Conservation (phyloP, 2,113 vertebrate genomes). For the Neofelis nebulosa region DNA sequence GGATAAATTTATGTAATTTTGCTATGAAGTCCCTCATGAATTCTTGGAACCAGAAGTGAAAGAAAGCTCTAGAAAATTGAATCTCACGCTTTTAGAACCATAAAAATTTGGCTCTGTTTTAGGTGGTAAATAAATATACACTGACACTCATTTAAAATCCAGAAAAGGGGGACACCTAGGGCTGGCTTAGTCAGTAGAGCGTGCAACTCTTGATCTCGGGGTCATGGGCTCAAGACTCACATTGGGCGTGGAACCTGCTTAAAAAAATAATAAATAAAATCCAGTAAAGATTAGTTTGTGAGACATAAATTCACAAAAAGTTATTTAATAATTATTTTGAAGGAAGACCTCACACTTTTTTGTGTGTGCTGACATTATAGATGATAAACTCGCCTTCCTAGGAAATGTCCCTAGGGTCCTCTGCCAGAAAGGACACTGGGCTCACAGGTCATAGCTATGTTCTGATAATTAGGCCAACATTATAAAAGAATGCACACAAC, state of each 20-base stretch:
- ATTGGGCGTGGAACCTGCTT: background rate
- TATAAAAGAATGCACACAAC: background rate
- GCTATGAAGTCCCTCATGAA: background rate
- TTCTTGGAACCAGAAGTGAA: background rate
- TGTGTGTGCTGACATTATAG: background rate
- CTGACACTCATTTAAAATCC: background rate
- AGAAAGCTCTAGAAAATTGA: slow-evolving; percentile 29
- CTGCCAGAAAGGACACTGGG: background rate
- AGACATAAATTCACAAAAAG: background rate
- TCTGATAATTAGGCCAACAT: background rate
- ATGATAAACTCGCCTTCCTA: background rate
- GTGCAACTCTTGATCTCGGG: background rate
- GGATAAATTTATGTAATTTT: background rate
- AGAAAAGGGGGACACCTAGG: background rate
- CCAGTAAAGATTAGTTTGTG: background rate
- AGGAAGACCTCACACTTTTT: background rate
- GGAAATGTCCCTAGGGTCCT: background rate
- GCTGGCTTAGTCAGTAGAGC: background rate
- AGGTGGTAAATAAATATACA: slow-evolving; percentile 8
- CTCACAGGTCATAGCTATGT: background rate
- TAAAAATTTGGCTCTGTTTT: background rate
- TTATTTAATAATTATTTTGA: background rate
- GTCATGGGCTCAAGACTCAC: background rate
- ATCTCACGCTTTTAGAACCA: background rate
- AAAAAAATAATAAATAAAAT: background rate